These are phyloP conservation scores for Serinus canaria DNA, from an alignment of 2,113 vertebrate genomes.

Conservation along the genomic window DNA sequence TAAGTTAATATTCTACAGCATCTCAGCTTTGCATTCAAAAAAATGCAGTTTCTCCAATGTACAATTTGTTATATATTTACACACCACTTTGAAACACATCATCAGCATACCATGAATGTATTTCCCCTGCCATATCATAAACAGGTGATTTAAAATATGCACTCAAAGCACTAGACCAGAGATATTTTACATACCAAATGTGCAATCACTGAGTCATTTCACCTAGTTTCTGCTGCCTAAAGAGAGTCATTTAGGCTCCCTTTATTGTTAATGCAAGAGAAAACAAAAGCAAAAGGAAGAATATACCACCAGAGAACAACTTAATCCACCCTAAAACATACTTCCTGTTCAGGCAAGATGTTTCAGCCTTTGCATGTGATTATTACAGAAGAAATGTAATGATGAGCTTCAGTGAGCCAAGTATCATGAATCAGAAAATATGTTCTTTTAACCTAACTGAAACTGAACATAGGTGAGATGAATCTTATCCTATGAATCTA, in stretches of 20 bases:
- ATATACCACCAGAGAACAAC: not conserved
- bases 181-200: not conserved
- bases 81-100: not conserved
- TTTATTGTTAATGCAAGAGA: not conserved
- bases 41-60: not conserved
- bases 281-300: not conserved
- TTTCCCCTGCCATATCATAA: not conserved
- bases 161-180: not conserved
- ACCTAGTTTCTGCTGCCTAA: not conserved
- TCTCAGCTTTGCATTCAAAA: not conserved
- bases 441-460: not conserved
- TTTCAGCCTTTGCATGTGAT: not conserved
- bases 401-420: not conserved
- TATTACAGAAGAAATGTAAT: not conserved
- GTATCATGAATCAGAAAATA: not conserved
- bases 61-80: not conserved
- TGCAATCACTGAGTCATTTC: slow-evolving; percentile 16
- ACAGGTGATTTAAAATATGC: not conserved
- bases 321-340: not conserved
- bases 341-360: not conserved
- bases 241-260: not conserved
- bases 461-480: not conserved
- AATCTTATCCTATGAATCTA: not conserved
- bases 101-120: not conserved
- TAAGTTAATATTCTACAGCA: not conserved